A percentile compares a stretch with the other conserved stretches of the same genome.
These are phyloP conservation scores for Gallinago media DNA, from an alignment of 2,113 vertebrate species.

Conservation along the genomic window DNA sequence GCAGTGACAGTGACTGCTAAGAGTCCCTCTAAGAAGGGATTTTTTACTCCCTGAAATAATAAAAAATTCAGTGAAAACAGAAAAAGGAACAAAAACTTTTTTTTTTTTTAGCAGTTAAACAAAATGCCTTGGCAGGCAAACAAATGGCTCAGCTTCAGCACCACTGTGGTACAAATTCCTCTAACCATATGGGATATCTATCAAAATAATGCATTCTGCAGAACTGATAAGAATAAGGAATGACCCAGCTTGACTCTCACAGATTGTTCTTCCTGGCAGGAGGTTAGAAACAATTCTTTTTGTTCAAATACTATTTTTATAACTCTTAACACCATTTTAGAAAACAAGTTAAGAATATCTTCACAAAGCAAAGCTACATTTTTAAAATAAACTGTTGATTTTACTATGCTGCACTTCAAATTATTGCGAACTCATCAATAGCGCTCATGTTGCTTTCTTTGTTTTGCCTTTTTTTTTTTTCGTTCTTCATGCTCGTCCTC, in stretches of 20 bases:
- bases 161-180: not conserved
- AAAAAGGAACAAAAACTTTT: not conserved
- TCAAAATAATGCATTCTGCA: slow-evolving; percentile 20
- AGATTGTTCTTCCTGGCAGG: slow-evolving; percentile 1
- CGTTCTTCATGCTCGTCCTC: not conserved
- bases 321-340: not conserved
- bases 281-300: not conserved
- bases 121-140: not conserved
- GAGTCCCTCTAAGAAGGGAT: not conserved
- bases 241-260: not conserved
- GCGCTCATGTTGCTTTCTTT: fast-evolving
- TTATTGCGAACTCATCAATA: fast-evolving
- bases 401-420: fast-evolving
- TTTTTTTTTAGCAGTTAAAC: not conserved
- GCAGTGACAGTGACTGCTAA: not conserved
- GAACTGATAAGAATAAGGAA: slow-evolving; percentile 28
- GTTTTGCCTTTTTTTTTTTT: not conserved
- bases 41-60: not conserved
- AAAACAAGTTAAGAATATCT: not conserved
- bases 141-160: not conserved
- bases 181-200: slow-evolving; percentile 41
- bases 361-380: not conserved
- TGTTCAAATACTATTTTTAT: not conserved
- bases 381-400: not conserved
- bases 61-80: not conserved